A percentile compares a stretch with the other conserved stretches of the same genome.
These are phyloP conservation scores for Platygyra sinensis DNA, from an alignment of 64 coral and sea anemone genomes.

Conservation along the genomic window DNA sequence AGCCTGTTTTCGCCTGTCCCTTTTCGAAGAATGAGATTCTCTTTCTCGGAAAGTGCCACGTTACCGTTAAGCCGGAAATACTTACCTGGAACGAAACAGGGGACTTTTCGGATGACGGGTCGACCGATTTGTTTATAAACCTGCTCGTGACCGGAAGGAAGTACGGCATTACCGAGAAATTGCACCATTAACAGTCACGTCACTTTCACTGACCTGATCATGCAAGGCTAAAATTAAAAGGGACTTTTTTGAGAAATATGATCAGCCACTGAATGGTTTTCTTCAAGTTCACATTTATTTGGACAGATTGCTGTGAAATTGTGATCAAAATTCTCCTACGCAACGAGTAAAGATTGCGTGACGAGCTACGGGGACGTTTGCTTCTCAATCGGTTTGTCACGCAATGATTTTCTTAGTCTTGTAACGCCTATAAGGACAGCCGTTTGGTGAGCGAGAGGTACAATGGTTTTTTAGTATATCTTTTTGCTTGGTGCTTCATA, in stretches of 20 bases:
- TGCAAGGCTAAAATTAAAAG: not conserved
- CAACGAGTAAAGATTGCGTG: too few species aligned
- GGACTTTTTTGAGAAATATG: not conserved
- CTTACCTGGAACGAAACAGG: not conserved
- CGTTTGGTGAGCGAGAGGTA: too few species aligned
- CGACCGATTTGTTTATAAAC: too few species aligned
- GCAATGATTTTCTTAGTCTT: too few species aligned
- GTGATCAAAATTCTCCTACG: not conserved
- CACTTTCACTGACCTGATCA: not conserved
- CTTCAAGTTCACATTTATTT: not conserved
- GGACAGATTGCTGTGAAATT: not conserved
- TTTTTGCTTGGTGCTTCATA: too few species aligned
- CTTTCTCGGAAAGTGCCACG: too few species aligned
- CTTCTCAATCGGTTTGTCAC: too few species aligned
- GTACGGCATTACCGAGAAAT: conserved; percentile 12
- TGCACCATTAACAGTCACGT: too few species aligned
- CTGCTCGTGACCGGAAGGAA: conserved; percentile 4
- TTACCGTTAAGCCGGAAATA: too few species aligned
- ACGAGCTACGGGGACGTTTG: too few species aligned
- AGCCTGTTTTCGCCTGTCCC: not conserved
- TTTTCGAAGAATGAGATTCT: not conserved
- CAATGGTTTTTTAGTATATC: too few species aligned
- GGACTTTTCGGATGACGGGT: not conserved
- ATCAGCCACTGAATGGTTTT: not conserved
- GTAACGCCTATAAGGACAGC: too few species aligned